Base-by-base conservation (phyloP, 2,888 invertebrate species). In the Panzeria rudis region DNA sequence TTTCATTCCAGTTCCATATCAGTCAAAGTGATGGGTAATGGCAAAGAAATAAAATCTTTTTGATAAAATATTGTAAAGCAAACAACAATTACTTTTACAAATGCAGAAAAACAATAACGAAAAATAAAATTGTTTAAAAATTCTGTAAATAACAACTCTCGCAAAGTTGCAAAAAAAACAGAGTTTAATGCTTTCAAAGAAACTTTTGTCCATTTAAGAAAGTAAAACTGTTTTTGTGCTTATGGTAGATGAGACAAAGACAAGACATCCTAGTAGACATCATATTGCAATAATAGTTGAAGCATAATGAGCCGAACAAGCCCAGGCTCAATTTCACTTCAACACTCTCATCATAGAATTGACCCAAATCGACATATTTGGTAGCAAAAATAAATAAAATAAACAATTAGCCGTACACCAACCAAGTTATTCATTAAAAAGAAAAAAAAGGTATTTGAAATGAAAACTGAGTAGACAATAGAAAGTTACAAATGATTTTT, bases 301-400 rank as follows among this genome's bases (percentile, higher is more conserved):
- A 11, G 35, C 44, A 8, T 17, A 8, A 38, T 47, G 29, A 38
- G 15, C 20, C 72, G 29, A 44, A 76, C 54, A 25, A 41, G 5
- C 15, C 17, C 41, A 66, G 35, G 15, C 25, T 20, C 29, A 44
- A 66, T 69, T 41, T 71, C 38, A 61, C 76, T 38, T 56, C 23
- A 50, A 32, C 47, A 35, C 35, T 79, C 15, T 41, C 62, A 29
- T 62, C 71, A 71, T 54, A 62, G 73, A 81, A 81, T 61, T 73
- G 80, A 73, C 80, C 73, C 32, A 81, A 81, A 81, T 81, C 17
- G 66, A 50, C 73, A 68, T 59, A 73, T 73, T 81, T 75, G 73
- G 66, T 73, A 50, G n/a, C 50, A 35, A 11, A 52, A 3, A 23
- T 41, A 3, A 23, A 35, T n/a, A 54, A 23, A 23, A 52, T 32